Evolutionary conservation across 2,113 vertebrate species (phyloP).

Genomic region (rabbit (Oryctolagus cuniculus)): mOryCun1.1 NC_091436.1:30242001-30242500

Average conservation of each 20-base stretch:
- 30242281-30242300: too few relatives aligned
- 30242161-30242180: slow-evolving; percentile 34
- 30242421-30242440: neutral
- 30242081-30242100: slow-evolving; percentile 53
- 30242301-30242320: too few relatives aligned
- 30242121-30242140: slow-evolving; percentile 65
- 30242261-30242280: neutral
- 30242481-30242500: neutral
- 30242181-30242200: slow-evolving; percentile 6
- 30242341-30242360: neutral
- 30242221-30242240: neutral
- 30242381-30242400: neutral
- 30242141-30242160: slow-evolving; percentile 56
- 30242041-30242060: neutral
- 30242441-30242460: neutral
- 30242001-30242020: slow-evolving; percentile 51
- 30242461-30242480: neutral
- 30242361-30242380: neutral
- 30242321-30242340: too few relatives aligned
- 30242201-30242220: neutral
- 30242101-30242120: slow-evolving; percentile 50
- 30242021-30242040: neutral
- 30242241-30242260: neutral
- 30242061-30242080: neutral
- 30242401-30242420: neutral